phyloP scores from a whole-genome alignment of 2,113 vertebrate species.

The Catharus bicknelli region DNA sequence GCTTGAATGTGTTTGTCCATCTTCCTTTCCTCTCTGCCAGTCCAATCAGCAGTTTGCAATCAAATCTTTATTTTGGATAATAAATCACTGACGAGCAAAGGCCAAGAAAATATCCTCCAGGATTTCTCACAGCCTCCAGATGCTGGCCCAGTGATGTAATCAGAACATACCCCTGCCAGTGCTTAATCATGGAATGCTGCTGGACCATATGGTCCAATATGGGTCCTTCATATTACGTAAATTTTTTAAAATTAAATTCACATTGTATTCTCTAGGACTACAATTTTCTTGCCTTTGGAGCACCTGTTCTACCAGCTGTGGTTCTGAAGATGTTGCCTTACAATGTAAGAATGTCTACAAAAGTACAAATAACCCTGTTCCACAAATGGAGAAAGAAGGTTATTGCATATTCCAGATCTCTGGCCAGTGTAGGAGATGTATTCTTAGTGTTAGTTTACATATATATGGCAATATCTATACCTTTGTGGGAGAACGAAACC shows the following conservation, averaged over 20 bases:
- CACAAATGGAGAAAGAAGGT: not conserved
- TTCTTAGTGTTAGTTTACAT: not conserved
- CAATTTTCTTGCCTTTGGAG: not conserved
- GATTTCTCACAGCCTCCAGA: not conserved
- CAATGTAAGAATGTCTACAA: not conserved
- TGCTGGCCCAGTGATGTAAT: not conserved
- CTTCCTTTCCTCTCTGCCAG: not conserved
- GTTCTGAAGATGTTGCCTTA: not conserved
- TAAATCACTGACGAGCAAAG: not conserved
- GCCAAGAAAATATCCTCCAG: constrained; percentile 3
- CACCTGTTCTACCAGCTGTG: not conserved
- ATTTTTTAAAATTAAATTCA: not conserved
- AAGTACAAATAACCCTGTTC: not conserved
- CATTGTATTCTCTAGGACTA: not conserved
- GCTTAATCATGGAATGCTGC: not conserved
- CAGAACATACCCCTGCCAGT: not conserved
- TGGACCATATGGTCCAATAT: not conserved
- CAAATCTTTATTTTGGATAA: not conserved
- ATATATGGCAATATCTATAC: not conserved
- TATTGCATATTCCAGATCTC: not conserved
- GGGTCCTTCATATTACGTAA: not conserved
- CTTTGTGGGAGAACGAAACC: not conserved
- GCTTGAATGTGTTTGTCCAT: not conserved
- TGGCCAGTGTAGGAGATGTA: not conserved
- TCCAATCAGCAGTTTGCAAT: not conserved